These are phyloP conservation scores for Conistra vaccinii DNA, from an alignment of 2,888 invertebrate genomes.

Conservation along the genomic window DNA sequence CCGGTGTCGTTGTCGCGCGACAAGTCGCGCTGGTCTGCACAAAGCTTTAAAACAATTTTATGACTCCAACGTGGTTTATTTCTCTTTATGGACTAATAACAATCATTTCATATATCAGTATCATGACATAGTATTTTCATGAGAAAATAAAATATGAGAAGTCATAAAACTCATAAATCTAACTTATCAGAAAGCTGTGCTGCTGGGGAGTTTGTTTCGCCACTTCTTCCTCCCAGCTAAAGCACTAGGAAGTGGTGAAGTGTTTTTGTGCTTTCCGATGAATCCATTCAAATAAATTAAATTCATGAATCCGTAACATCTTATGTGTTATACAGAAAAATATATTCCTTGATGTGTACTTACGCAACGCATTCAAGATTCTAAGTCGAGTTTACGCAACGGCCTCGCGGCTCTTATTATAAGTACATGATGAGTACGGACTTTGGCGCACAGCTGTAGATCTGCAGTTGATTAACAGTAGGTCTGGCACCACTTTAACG, in stretches of 20 bases:
- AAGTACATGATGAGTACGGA: constrained; percentile 30
- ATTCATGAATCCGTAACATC: constrained; percentile 8
- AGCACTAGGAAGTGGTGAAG: no score
- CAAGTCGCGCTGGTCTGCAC: no score
- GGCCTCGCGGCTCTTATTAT: constrained; percentile 26
- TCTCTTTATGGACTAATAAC: background rate
- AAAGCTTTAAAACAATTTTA: background rate
- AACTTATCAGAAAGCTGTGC: no score
- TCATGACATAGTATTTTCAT: background rate
- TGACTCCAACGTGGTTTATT: background rate
- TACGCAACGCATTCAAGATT: constrained; percentile 67
- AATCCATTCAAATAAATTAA: no score
- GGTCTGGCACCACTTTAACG: background rate
- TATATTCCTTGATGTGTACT: constrained; percentile 56
- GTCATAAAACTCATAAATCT: no score
- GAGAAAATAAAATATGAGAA: background rate
- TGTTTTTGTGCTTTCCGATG: no score
- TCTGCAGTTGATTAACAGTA: constrained; percentile 13
- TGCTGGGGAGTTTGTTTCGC: no score
- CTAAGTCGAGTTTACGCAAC: constrained; percentile 68
- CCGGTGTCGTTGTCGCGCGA: no score
- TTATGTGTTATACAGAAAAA: constrained; percentile 22
- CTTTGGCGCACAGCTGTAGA: constrained; percentile 3
- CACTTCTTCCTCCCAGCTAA: no score
- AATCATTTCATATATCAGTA: background rate